Evolutionary conservation across 2,113 vertebrate species (phyloP).

Genomic region (Labrus mixtus): DNA sequence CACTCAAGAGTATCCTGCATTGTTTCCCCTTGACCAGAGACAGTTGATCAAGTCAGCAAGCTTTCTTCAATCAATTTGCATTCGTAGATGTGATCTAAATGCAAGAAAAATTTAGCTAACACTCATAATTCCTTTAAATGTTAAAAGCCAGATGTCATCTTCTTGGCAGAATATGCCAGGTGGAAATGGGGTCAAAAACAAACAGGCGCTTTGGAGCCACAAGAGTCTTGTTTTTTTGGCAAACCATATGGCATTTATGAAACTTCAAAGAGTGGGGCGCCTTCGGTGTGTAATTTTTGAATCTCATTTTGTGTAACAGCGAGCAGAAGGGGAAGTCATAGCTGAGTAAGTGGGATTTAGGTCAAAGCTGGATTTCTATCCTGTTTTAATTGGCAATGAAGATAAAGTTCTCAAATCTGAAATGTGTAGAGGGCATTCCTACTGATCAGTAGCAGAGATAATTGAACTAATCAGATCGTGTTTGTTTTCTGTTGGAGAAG

Average conservation of each 20-base stretch:
- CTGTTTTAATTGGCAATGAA: neutral
- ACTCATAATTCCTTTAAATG: neutral
- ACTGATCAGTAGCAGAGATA: neutral
- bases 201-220: slow-evolving; percentile 5
- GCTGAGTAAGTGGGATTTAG: slow-evolving; percentile 30
- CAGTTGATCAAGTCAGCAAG: neutral
- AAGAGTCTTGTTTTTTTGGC: slow-evolving; percentile 9
- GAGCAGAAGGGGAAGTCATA: neutral
- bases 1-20: neutral
- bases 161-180: neutral
- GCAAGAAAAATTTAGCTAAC: neutral
- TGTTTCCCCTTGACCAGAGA: neutral
- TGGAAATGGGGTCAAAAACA: slow-evolving; percentile 25
- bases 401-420: neutral
- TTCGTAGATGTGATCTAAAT: neutral
- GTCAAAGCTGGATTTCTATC: slow-evolving; percentile 7
- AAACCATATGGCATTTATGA: slow-evolving; percentile 31
- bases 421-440: slow-evolving; percentile 19
- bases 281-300: neutral
- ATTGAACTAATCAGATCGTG: neutral
- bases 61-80: neutral
- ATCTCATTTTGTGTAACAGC: slow-evolving; percentile 20
- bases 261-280: slow-evolving; percentile 33
- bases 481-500: slow-evolving; percentile 5
- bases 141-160: slow-evolving; percentile 16